Evolutionary conservation across 2,797 vertebrate species (phyloP).

Genomic region (Crax fasciolata): DNA sequence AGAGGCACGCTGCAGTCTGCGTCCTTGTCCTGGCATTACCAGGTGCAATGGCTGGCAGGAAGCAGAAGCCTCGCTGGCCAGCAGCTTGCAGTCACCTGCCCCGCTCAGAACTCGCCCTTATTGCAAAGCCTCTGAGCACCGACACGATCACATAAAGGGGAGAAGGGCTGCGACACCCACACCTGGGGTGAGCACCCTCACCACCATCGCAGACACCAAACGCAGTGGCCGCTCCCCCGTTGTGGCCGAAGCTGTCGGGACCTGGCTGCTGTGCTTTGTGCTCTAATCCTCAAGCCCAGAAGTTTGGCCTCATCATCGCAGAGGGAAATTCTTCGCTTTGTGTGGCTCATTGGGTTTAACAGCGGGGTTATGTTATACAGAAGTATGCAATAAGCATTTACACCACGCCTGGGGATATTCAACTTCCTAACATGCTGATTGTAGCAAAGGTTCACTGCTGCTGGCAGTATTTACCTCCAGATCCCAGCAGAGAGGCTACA

Average conservation of each 20-base stretch:
- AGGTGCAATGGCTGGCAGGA: fast-evolving
- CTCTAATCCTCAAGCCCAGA: background rate
- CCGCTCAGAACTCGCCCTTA: background rate
- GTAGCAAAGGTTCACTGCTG: background rate
- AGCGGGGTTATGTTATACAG: background rate
- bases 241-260: background rate
- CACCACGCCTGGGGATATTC: background rate
- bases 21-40: fast-evolving
- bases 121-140: background rate
- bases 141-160: fast-evolving
- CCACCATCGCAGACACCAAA: background rate
- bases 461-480: background rate
- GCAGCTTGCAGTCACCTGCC: background rate
- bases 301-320: background rate
- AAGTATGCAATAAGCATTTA: background rate
- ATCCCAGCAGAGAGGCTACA: background rate
- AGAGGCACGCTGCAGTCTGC: fast-evolving
- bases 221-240: background rate
- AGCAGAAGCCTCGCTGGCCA: background rate
- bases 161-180: background rate
- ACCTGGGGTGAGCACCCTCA: background rate
- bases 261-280: background rate
- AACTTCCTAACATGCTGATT: background rate
- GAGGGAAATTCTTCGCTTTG: background rate
- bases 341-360: background rate